phyloP scores from a whole-genome alignment of 2,797 vertebrate species.

The Chaenodraco wilsoni region DNA sequence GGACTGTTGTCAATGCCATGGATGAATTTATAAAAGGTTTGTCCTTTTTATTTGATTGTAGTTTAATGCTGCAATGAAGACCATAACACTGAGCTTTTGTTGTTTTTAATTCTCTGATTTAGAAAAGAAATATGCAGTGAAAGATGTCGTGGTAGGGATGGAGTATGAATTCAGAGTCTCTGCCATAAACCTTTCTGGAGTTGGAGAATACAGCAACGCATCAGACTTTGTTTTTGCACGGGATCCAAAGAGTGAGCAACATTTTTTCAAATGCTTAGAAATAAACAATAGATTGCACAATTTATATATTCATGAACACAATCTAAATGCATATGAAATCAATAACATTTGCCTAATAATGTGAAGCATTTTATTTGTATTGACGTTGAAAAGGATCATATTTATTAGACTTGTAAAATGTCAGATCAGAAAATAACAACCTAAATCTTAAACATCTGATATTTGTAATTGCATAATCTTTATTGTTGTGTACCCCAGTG shows the following conservation, averaged over 20 bases:
- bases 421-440: neutral
- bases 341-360: neutral
- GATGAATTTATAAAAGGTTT: slow-evolving; percentile 81
- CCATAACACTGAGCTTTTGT: slow-evolving; percentile 2
- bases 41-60: neutral
- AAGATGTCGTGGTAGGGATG: slow-evolving; percentile 82
- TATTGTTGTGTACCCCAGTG: slow-evolving; percentile 68
- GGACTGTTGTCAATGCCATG: slow-evolving; percentile 81
- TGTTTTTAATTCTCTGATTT: slow-evolving; percentile 15
- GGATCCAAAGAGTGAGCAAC: slow-evolving; percentile 86
- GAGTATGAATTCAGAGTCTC: slow-evolving; percentile 91
- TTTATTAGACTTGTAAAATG: neutral
- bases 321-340: neutral
- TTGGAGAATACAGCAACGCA: slow-evolving; percentile 83
- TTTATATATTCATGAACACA: neutral
- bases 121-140: slow-evolving; percentile 82
- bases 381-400: neutral
- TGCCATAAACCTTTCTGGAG: slow-evolving; percentile 86
- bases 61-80: neutral
- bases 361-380: neutral
- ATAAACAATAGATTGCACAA: neutral
- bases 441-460: neutral
- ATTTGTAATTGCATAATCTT: neutral
- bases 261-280: neutral
- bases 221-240: slow-evolving; percentile 83